Percentiles rank a stretch among this genome's conserved stretches.
Conservation (phyloP, 2,113 vertebrate species). For the Argyrosomus japonicus region DNA sequence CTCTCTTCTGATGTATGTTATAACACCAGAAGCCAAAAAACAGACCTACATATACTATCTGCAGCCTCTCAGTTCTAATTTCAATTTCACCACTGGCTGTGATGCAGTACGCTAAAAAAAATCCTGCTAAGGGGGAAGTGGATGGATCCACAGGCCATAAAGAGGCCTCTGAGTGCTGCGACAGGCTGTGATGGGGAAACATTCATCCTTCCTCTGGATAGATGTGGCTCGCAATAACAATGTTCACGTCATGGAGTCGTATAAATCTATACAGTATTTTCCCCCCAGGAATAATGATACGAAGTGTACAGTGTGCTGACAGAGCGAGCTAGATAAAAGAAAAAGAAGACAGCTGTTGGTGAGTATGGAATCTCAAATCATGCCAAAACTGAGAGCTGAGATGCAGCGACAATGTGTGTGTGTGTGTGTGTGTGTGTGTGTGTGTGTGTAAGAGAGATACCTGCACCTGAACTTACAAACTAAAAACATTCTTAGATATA, state of each 20-base stretch:
- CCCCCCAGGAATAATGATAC: neutral
- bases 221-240: constrained; percentile 6
- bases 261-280: neutral
- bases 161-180: constrained; percentile 47
- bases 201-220: constrained; percentile 24
- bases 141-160: constrained; percentile 26
- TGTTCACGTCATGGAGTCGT: neutral
- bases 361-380: neutral
- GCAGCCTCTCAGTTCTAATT: constrained; percentile 45
- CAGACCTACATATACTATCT: constrained; percentile 4
- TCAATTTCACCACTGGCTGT: constrained; percentile 45
- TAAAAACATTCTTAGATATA: neutral
- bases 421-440: neutral
- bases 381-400: neutral
- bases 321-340: neutral
- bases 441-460: neutral
- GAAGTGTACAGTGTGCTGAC: neutral
- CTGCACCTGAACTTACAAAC: neutral
- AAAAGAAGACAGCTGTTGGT: neutral
- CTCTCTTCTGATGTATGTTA: constrained; percentile 6
- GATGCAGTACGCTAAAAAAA: constrained; percentile 40
- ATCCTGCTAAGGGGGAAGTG: constrained; percentile 14
- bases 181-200: constrained; percentile 26
- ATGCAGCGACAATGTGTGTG: neutral
- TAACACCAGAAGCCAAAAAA: constrained; percentile 15